Conservation (phyloP, 2,888 invertebrate genomes). For the Drosophila cyrtoloma region DNA sequence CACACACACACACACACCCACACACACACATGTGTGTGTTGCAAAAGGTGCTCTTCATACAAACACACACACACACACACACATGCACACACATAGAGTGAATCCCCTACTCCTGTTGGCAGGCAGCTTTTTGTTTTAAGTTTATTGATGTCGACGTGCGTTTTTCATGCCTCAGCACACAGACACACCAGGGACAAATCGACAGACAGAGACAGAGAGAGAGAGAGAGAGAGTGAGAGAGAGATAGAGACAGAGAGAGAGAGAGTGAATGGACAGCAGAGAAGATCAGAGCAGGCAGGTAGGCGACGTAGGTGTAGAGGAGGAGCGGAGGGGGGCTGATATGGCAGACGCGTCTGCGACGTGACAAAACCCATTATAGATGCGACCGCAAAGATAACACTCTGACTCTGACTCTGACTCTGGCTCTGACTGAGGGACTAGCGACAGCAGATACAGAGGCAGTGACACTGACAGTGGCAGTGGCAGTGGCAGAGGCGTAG, state of each 20-base stretch:
- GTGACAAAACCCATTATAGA: slow-evolving; percentile 85
- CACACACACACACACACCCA: not conserved
- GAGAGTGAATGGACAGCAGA: slow-evolving; percentile 24
- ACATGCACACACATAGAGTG: not conserved
- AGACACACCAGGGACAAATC: slow-evolving; percentile 29
- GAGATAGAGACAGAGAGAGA: not conserved
- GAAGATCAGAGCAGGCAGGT: slow-evolving; percentile 5
- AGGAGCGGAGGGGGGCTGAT: not conserved
- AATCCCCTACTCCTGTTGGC: not conserved
- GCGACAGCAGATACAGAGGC: slow-evolving; percentile 20
- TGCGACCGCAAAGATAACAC: slow-evolving; percentile 82
- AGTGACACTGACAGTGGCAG: slow-evolving; percentile 6
- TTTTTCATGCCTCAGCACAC: slow-evolving; percentile 78
- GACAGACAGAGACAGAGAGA: slow-evolving; percentile 43
- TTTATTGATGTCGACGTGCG: slow-evolving; percentile 78
- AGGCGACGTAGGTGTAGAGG: not conserved
- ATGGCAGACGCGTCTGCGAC: slow-evolving; percentile 77
- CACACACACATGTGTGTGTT: slow-evolving; percentile 6
- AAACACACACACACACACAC: not conserved
- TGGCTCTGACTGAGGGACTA: slow-evolving; percentile 44
- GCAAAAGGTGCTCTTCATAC: slow-evolving; percentile 9
- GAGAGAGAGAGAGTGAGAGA: not conserved
- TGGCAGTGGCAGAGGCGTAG: not conserved
- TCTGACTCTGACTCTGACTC: slow-evolving; percentile 58
- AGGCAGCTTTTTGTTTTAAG: slow-evolving; percentile 71